These are phyloP conservation scores for Stichodactyla helianthus DNA, from an alignment of 64 coral and sea anemone genomes.

Conservation along the genomic window DNA sequence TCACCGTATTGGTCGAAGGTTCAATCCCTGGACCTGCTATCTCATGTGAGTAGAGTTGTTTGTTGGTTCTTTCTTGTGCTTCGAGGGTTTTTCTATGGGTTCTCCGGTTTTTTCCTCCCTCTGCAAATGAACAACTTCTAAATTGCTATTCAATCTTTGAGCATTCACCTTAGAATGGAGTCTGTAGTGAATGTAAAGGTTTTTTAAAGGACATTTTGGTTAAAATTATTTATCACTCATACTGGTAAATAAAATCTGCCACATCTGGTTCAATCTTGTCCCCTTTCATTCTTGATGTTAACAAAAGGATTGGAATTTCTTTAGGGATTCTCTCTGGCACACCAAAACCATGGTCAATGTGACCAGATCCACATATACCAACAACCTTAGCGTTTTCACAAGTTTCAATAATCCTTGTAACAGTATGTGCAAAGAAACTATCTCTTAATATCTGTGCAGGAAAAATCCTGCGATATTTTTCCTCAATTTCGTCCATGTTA, in stretches of 20 bases:
- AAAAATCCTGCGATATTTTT: constrained; percentile 76
- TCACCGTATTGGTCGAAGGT: too few species aligned
- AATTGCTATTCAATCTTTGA: too few species aligned
- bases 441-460: constrained; percentile 69
- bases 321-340: constrained; percentile 68
- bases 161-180: too few species aligned
- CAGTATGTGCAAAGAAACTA: constrained; percentile 72
- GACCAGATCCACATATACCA: constrained; percentile 76
- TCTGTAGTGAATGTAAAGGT: too few species aligned
- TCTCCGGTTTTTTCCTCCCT: too few species aligned
- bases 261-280: constrained; percentile 63
- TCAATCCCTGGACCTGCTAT: too few species aligned
- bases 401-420: constrained; percentile 43
- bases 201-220: not conserved
- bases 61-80: too few species aligned
- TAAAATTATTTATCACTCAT: not conserved
- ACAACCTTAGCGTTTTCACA: constrained; percentile 51
- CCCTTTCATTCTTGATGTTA: constrained; percentile 53
- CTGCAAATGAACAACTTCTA: too few species aligned
- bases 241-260: constrained; percentile 64
- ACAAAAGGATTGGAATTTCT: constrained; percentile 37
- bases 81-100: too few species aligned
- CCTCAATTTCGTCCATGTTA: constrained; percentile 50
- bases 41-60: too few species aligned
- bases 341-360: constrained; percentile 69